Percentiles rank a stretch among this genome's conserved stretches.
Conservation (phyloP, 2,797 vertebrate species). For the Sebastes hubbsi region DNA sequence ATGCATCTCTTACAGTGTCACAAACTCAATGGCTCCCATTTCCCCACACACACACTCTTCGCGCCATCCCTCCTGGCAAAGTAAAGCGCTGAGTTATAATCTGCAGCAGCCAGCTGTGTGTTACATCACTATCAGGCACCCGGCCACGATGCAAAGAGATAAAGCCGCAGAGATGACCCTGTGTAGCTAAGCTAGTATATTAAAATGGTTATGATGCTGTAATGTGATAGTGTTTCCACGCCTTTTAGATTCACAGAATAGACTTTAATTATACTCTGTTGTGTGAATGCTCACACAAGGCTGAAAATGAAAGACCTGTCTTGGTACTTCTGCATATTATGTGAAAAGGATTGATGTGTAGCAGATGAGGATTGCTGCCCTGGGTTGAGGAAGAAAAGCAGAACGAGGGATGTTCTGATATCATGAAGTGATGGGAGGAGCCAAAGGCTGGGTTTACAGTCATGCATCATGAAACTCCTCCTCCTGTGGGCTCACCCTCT, state of each 20-base stretch:
- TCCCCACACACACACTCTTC: neutral
- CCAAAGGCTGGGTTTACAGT: conserved; percentile 5
- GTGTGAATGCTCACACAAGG: neutral
- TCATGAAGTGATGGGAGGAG: conserved; percentile 16
- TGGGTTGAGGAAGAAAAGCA: neutral
- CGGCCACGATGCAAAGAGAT: neutral
- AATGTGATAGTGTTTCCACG: neutral
- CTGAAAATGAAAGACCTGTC: neutral
- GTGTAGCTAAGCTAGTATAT: neutral
- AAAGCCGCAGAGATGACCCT: neutral
- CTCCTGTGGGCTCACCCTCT: conserved; percentile 10
- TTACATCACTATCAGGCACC: conserved; percentile 68
- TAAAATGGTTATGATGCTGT: neutral
- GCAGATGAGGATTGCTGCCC: neutral
- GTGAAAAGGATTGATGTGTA: neutral
- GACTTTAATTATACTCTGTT: neutral
- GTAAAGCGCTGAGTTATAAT: conserved; percentile 66
- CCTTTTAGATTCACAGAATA: neutral
- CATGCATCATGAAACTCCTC: conserved; percentile 32
- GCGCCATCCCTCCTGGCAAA: conserved; percentile 22
- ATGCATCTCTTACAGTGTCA: neutral
- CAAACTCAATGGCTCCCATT: conserved; percentile 8
- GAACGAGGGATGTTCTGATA: neutral
- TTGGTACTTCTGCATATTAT: too few species aligned
- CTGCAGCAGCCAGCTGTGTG: conserved; percentile 72